These are phyloP conservation scores for Ictalurus punctatus DNA, from an alignment of 2,113 vertebrate species.

Conservation along the genomic window DNA sequence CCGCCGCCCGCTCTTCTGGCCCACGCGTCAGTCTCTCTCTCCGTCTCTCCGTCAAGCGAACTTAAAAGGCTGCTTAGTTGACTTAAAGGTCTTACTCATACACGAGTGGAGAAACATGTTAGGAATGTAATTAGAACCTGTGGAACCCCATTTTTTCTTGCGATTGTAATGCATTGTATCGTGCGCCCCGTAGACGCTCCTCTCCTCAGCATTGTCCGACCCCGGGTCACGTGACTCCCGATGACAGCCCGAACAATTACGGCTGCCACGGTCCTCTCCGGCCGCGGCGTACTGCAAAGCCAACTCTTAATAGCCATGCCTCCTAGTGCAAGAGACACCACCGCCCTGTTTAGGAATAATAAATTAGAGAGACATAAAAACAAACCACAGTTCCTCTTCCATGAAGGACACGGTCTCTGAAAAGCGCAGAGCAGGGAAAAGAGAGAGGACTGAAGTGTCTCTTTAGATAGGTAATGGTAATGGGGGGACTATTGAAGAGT, in stretches of 20 bases:
- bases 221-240: slow-evolving; percentile 30
- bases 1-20: slow-evolving; percentile 40
- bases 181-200: background rate
- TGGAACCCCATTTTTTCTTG: background rate
- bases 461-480: slow-evolving; percentile 44
- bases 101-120: background rate
- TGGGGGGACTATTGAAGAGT: slow-evolving; percentile 54
- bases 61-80: slow-evolving; percentile 41
- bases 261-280: slow-evolving; percentile 20
- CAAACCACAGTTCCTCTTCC: background rate
- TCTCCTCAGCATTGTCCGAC: slow-evolving; percentile 8
- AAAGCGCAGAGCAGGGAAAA: slow-evolving; percentile 12
- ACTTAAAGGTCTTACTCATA: slow-evolving; percentile 26
- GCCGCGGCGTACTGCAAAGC: background rate
- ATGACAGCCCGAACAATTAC: slow-evolving; percentile 18
- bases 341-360: background rate
- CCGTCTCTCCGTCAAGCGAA: slow-evolving; percentile 24
- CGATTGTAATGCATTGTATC: slow-evolving; percentile 2
- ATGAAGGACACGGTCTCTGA: slow-evolving; percentile 19
- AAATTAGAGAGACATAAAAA: background rate
- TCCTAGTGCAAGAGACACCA: background rate
- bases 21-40: slow-evolving; percentile 38
- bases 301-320: slow-evolving; percentile 19
- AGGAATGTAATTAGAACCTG: slow-evolving; percentile 9
- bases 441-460: slow-evolving; percentile 31